Percentiles rank a stretch among this genome's conserved stretches.
phyloP scores from a whole-genome alignment of 2,888 invertebrate genomes.

The Pachycephus smyrnensis region DNA sequence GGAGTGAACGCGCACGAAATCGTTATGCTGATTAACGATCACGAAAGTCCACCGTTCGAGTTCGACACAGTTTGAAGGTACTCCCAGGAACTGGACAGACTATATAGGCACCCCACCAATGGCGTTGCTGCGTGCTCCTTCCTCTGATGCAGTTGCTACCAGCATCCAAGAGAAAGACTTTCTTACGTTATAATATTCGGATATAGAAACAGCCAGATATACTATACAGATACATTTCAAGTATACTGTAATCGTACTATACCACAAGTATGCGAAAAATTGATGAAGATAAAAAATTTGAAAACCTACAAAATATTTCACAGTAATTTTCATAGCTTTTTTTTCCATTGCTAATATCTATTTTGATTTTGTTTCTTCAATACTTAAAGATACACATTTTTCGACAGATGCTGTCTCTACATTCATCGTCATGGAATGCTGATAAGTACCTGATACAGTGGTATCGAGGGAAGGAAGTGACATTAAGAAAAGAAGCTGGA shows the following conservation, averaged over 20 bases:
- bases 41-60: background rate
- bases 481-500: constrained; percentile 24
- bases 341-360: too few species aligned
- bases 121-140: constrained; percentile 11
- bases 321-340: too few species aligned
- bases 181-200: constrained; percentile 14
- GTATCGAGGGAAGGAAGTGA: background rate
- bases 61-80: constrained; percentile 52
- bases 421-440: background rate
- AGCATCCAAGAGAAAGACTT: constrained; percentile 55
- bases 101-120: constrained; percentile 59
- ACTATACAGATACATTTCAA: background rate
- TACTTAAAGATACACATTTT: background rate
- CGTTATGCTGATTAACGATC: background rate
- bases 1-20: background rate
- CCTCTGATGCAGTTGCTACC: constrained; percentile 7
- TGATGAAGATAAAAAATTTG: background rate
- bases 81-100: constrained; percentile 49
- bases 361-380: too few species aligned
- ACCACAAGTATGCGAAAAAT: background rate
- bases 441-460: background rate
- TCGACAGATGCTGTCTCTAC: background rate
- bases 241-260: background rate
- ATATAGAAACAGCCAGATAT: background rate
- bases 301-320: background rate